Conservation (phyloP, 2,113 vertebrate genomes). For the Archilochus colubris region DNA sequence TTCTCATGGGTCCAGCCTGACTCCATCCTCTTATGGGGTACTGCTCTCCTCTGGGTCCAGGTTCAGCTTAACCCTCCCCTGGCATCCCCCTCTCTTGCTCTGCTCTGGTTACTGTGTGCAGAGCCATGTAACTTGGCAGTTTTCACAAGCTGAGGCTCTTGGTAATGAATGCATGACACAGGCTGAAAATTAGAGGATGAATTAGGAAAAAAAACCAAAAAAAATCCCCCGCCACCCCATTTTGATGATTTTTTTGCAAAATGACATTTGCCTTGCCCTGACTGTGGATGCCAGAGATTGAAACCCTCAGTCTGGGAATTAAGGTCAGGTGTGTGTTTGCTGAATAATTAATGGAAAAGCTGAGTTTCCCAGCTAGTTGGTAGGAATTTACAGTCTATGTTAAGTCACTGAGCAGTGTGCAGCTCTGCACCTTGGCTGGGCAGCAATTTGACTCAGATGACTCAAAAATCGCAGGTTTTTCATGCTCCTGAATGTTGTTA, state of each 20-base stretch:
- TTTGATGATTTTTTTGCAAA: background rate
- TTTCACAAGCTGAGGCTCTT: background rate
- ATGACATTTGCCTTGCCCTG: background rate
- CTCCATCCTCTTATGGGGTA: background rate
- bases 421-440: background rate
- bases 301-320: background rate
- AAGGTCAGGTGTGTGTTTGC: background rate
- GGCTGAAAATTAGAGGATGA: background rate
- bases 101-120: rapidly evolving
- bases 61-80: background rate
- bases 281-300: background rate
- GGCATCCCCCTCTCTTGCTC: background rate
- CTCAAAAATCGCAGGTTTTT: background rate
- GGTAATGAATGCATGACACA: background rate
- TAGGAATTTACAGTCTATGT: background rate
- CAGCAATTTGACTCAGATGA: background rate
- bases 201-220: background rate
- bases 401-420: background rate
- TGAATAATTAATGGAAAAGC: background rate
- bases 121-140: rapidly evolving
- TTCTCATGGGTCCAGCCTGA: rapidly evolving
- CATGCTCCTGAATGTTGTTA: background rate
- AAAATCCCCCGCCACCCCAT: no score
- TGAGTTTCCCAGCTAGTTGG: background rate
- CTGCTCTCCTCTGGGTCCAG: background rate